These are phyloP conservation scores for Lathronympha strigana DNA, from an alignment of 2,888 invertebrate genomes.

Conservation along the genomic window DNA sequence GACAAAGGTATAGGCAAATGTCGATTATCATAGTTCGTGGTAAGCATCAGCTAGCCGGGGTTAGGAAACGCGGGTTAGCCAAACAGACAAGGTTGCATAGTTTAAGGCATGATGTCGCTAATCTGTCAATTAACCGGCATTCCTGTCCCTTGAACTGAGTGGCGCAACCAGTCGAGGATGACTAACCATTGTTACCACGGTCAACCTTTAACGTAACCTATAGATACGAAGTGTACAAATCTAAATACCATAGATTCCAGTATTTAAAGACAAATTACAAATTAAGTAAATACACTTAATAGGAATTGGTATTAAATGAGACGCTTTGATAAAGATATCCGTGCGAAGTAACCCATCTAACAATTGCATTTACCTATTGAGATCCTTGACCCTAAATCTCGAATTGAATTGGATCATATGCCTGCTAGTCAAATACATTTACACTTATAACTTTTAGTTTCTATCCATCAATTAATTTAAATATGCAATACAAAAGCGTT, in stretches of 20 bases:
- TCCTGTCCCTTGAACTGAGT: slow-evolving; percentile 74
- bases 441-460: too few relatives aligned
- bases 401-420: too few relatives aligned
- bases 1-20: not conserved
- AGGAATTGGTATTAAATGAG: not conserved
- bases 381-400: too few relatives aligned
- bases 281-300: not conserved
- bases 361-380: too few relatives aligned
- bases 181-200: slow-evolving; percentile 57
- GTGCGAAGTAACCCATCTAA: too few relatives aligned
- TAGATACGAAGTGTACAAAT: not conserved
- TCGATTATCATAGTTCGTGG: too few relatives aligned
- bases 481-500: not conserved
- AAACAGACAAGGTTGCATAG: slow-evolving; percentile 50
- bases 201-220: slow-evolving; percentile 14
- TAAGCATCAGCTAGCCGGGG: slow-evolving; percentile 18
- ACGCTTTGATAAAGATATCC: too few relatives aligned
- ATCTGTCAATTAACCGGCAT: slow-evolving; percentile 78
- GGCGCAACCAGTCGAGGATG: slow-evolving; percentile 53
- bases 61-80: slow-evolving; percentile 31
- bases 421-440: too few relatives aligned
- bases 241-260: not conserved
- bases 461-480: too few relatives aligned
- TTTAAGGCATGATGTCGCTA: slow-evolving; percentile 59
- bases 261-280: too few relatives aligned